Conservation (phyloP, 2,797 vertebrate species). For the Sebastiscus tertius region DNA sequence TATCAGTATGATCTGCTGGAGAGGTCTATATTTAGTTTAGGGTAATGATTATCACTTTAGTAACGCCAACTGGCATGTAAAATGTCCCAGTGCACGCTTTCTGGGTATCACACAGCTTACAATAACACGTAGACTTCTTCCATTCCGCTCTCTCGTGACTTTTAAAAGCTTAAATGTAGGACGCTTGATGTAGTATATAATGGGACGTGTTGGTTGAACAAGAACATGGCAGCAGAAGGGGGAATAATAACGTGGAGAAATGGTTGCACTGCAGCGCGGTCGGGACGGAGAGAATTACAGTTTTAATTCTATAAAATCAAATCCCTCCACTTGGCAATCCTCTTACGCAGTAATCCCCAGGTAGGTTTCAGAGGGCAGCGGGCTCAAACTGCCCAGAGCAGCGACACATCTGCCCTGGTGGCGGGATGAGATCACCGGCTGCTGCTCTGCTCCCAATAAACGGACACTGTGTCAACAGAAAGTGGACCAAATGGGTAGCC, state of each 20-base stretch:
- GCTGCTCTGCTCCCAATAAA: slow-evolving; percentile 39
- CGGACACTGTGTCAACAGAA: slow-evolving; percentile 2
- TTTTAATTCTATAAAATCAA: slow-evolving; percentile 81
- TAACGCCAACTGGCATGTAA: not conserved
- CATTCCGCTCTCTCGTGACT: slow-evolving; percentile 1
- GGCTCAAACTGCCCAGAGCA: slow-evolving; percentile 60
- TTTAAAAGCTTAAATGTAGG: slow-evolving; percentile 38
- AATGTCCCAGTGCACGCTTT: not conserved
- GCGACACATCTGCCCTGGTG: slow-evolving; percentile 69
- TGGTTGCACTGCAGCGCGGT: slow-evolving; percentile 19
- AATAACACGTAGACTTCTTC: not conserved
- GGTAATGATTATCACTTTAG: not conserved
- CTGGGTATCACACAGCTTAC: not conserved
- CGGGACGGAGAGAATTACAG: slow-evolving; percentile 70
- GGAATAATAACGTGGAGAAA: slow-evolving; percentile 38
- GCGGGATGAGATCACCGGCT: slow-evolving; percentile 33
- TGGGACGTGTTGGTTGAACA: slow-evolving; percentile 12
- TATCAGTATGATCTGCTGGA: slow-evolving; percentile 13
- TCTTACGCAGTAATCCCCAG: slow-evolving; percentile 79
- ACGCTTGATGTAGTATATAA: not conserved
- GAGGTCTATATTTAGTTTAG: slow-evolving; percentile 19
- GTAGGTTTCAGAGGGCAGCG: slow-evolving; percentile 73
- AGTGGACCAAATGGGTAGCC: slow-evolving; percentile 1
- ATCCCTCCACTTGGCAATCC: slow-evolving; percentile 77
- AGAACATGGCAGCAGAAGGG: not conserved